These are phyloP conservation scores for Pseudomyrmex concolor DNA, from an alignment of 1,140 invertebrate species.

Conservation along the genomic window DNA sequence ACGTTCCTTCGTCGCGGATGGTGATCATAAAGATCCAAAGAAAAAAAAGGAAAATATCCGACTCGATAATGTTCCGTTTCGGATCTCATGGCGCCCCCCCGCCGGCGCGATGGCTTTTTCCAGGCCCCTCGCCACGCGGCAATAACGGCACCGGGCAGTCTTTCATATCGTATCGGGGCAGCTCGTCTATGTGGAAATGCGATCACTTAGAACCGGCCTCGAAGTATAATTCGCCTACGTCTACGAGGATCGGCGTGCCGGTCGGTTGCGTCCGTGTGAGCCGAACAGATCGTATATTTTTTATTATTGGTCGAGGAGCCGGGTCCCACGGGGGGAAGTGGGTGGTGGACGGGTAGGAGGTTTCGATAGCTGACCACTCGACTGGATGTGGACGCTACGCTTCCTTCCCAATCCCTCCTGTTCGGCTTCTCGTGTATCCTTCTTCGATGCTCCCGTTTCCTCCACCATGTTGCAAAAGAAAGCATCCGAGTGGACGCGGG, in stretches of 20 bases:
- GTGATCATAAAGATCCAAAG: constrained; percentile 71
- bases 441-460: constrained; percentile 61
- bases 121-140: constrained; percentile 60
- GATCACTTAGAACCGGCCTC: constrained; percentile 83
- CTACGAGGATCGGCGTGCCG: constrained; percentile 63
- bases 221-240: constrained; percentile 81
- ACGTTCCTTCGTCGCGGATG: constrained; percentile 26
- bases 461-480: constrained; percentile 62
- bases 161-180: constrained; percentile 81
- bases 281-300: constrained; percentile 81
- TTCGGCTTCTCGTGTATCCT: constrained; percentile 36
- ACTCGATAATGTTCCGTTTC: constrained; percentile 69
- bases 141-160: constrained; percentile 74
- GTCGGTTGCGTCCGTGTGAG: constrained; percentile 69
- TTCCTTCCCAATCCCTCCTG: constrained; percentile 32
- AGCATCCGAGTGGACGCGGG: constrained; percentile 58
- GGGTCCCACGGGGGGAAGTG: constrained; percentile 60
- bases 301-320: constrained; percentile 81
- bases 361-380: constrained; percentile 84
- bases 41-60: constrained; percentile 69
- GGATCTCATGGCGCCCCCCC: constrained; percentile 54
- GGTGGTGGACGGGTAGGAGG: constrained; percentile 65
- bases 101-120: constrained; percentile 56
- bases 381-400: constrained; percentile 72
- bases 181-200: constrained; percentile 85